Evolutionary conservation across 2,797 vertebrate genomes (phyloP).

Genomic region (Alcedo atthis): DNA sequence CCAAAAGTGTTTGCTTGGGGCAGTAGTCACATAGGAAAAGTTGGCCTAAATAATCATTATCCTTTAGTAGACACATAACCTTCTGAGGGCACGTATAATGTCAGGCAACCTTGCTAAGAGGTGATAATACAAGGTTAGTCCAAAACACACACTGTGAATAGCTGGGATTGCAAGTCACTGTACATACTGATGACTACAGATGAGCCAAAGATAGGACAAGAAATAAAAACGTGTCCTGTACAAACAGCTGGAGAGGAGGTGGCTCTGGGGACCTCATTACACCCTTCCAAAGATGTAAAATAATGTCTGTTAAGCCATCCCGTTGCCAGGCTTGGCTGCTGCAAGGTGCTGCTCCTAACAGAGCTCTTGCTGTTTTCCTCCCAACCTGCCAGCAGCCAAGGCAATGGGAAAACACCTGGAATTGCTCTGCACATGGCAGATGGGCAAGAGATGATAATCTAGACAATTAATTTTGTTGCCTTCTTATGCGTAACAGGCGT

Average conservation of each 20-base stretch:
- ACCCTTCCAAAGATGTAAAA: not conserved
- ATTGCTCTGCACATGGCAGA: rapidly evolving
- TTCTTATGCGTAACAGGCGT: not conserved
- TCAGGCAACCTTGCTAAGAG: not conserved
- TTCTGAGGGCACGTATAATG: not conserved
- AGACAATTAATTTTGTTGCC: not conserved
- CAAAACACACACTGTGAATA: not conserved
- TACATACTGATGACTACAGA: not conserved
- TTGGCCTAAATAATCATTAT: not conserved
- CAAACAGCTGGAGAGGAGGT: not conserved
- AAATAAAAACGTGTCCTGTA: not conserved
- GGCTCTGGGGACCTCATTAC: not conserved
- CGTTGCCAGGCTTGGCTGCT: not conserved
- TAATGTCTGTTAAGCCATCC: not conserved
- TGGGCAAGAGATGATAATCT: not conserved
- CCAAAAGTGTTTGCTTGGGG: not conserved
- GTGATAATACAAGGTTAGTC: not conserved
- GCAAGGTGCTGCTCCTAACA: rapidly evolving
- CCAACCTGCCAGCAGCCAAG: rapidly evolving
- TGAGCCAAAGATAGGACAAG: not conserved
- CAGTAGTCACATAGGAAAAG: not conserved
- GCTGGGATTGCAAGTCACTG: not conserved
- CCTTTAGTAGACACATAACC: not conserved
- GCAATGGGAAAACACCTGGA: not conserved
- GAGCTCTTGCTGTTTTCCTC: not conserved